Evolutionary conservation across 2,888 invertebrate species (phyloP), one percentile per base, ranked within the genome.

Genomic region (Drosophila subsilvestris): DNA sequence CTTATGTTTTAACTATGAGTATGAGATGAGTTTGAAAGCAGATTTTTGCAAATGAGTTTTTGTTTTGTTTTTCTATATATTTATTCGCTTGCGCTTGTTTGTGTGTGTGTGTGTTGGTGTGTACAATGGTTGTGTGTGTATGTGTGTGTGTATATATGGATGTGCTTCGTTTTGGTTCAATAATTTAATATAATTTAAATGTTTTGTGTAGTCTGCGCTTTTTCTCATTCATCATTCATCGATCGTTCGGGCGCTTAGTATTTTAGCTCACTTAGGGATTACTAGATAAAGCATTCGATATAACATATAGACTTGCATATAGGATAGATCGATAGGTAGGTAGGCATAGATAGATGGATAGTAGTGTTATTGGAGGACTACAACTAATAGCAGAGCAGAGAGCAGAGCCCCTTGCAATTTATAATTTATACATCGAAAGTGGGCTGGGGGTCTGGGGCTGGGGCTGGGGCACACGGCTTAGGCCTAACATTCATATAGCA

Each of bases 1-100:
- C 87, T 86, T 81, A 86, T 56, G 73, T 84, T 63, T 78, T 83
- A 83, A 79, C 85, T 83, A 83, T 83, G 83, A 84, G 76, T 83
- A 83, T 83, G 83, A 83, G 86, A 83, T 83, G 83, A 83, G 86
- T 86, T 82, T 84, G 85, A 80, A 86, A 80, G 88, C 85, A 81
- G 84, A 84, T 86, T 86, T 37, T 79, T 82, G 62, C 79, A 86
- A 84, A 81, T 75, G 79, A 79, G 63, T 85, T 76, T 75, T 63
- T 63, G 44, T 61, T 43, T 66, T 55, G 68, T 85, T 76, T 75
- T 63, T 65, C 47, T 63, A 45, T 67, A 63, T 70, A 71, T 57
- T 72, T 72, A 58, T 70, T 65, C 60, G 51, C 61, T 60, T 72
- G 63, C 50, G 69, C 79, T 62, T 72, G 65, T 57, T 51, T 78